These are phyloP conservation scores for rabbit (Oryctolagus cuniculus) DNA, from an alignment of 2,113 vertebrate genomes.

Conservation along the genomic window DNA sequence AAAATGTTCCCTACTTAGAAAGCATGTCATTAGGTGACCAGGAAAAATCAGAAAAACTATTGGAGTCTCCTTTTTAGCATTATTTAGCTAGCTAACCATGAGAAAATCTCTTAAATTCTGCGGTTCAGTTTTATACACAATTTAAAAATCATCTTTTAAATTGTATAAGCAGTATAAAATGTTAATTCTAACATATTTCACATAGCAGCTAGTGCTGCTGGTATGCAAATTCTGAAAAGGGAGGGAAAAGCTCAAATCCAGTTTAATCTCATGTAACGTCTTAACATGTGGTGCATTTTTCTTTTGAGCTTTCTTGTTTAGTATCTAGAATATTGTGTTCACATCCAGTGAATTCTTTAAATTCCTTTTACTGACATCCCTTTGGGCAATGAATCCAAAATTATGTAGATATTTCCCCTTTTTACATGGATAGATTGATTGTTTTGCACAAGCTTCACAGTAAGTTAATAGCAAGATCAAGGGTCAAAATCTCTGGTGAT, in stretches of 20 bases:
- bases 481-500: constrained; percentile 54
- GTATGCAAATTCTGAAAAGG: not conserved
- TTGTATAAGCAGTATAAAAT: constrained; percentile 33
- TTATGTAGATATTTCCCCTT: constrained; percentile 58
- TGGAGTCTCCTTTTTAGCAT: constrained; percentile 1
- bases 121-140: constrained; percentile 17
- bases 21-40: constrained; percentile 13
- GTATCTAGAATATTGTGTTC: constrained; percentile 61
- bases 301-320: constrained; percentile 53
- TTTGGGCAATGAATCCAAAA: constrained; percentile 52
- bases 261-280: constrained; percentile 27
- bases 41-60: constrained; percentile 45
- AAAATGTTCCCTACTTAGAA: constrained; percentile 28
- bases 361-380: constrained; percentile 63
- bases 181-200: constrained; percentile 46
- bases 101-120: constrained; percentile 23
- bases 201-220: not conserved
- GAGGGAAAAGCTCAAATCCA: not conserved
- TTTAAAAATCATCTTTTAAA: constrained; percentile 21
- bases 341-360: constrained; percentile 73
- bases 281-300: not conserved
- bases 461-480: constrained; percentile 45
- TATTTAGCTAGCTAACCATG: not conserved
- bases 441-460: constrained; percentile 35
- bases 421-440: not conserved